Evolutionary conservation across 2,797 vertebrate genomes (phyloP).

Genomic region (Etheostoma nigrum): DNA sequence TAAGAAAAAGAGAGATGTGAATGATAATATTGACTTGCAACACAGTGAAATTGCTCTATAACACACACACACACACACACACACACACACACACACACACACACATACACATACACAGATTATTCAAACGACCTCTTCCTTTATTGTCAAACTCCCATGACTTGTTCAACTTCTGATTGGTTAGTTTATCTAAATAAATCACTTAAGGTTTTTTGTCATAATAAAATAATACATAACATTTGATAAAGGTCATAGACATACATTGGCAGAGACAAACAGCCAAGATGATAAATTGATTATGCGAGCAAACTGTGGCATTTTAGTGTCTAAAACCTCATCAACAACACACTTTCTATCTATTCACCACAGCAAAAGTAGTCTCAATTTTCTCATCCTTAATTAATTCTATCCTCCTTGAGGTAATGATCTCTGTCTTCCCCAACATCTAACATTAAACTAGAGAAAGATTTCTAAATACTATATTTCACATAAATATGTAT

Average conservation of each 20-base stretch:
- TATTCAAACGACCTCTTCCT: slow-evolving; percentile 53
- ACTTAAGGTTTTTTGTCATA: slow-evolving; percentile 14
- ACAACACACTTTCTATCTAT: slow-evolving; percentile 19
- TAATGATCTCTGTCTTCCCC: slow-evolving; percentile 30
- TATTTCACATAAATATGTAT: too few species aligned
- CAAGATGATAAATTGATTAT: neutral
- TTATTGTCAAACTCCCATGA: slow-evolving; percentile 38
- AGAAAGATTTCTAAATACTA: slow-evolving; percentile 24
- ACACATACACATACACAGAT: slow-evolving; percentile 2
- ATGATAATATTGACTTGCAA: slow-evolving; percentile 28
- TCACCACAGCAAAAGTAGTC: slow-evolving; percentile 34
- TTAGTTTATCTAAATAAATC: slow-evolving; percentile 13
- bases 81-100: slow-evolving; percentile 28
- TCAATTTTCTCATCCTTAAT: slow-evolving; percentile 56
- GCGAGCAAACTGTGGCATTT: neutral
- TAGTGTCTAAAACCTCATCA: slow-evolving; percentile 5
- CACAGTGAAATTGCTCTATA: slow-evolving; percentile 32
- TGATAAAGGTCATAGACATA: neutral
- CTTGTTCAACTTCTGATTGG: slow-evolving; percentile 1
- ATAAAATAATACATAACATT: neutral
- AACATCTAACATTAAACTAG: slow-evolving; percentile 15
- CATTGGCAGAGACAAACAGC: neutral
- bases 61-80: slow-evolving; percentile 39
- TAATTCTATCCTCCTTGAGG: slow-evolving; percentile 39
- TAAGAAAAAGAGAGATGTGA: neutral